Percentiles rank a stretch among this genome's conserved stretches.
Conservation (phyloP, 2,888 invertebrate genomes). For the Netelia inedita region DNA sequence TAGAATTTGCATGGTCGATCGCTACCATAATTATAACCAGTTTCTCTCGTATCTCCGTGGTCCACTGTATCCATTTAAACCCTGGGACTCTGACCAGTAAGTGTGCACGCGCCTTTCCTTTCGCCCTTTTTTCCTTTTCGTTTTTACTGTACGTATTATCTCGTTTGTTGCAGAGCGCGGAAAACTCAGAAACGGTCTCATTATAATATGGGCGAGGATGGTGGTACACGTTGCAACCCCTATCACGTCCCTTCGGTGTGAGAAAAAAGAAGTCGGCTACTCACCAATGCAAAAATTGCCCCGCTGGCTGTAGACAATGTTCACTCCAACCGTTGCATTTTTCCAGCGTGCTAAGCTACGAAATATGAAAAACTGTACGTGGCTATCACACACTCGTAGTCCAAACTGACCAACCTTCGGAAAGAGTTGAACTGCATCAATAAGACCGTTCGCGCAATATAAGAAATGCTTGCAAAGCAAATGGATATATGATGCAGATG, state of each 20-base stretch:
- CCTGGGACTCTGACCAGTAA: slow-evolving; percentile 11
- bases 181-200: slow-evolving; percentile 54
- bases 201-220: slow-evolving; percentile 50
- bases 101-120: not conserved
- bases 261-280: not conserved
- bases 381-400: not conserved
- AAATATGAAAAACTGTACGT: not conserved
- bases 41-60: slow-evolving; percentile 30
- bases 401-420: too few relatives aligned
- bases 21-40: slow-evolving; percentile 20
- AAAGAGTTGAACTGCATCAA: too few relatives aligned
- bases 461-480: too few relatives aligned
- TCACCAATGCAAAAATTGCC: slow-evolving; percentile 1
- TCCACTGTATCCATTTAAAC: not conserved
- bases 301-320: not conserved
- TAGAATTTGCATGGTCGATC: slow-evolving; percentile 17
- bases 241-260: slow-evolving; percentile 11
- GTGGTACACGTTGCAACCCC: slow-evolving; percentile 28
- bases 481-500: too few relatives aligned
- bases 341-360: not conserved
- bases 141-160: slow-evolving; percentile 47
- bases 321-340: not conserved
- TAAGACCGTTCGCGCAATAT: too few relatives aligned
- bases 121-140: slow-evolving; percentile 18
- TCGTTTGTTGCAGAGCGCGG: slow-evolving; percentile 31